phyloP scores from a whole-genome alignment of 2,797 vertebrate species.

The Triplophysa yarkandensis region DNA sequence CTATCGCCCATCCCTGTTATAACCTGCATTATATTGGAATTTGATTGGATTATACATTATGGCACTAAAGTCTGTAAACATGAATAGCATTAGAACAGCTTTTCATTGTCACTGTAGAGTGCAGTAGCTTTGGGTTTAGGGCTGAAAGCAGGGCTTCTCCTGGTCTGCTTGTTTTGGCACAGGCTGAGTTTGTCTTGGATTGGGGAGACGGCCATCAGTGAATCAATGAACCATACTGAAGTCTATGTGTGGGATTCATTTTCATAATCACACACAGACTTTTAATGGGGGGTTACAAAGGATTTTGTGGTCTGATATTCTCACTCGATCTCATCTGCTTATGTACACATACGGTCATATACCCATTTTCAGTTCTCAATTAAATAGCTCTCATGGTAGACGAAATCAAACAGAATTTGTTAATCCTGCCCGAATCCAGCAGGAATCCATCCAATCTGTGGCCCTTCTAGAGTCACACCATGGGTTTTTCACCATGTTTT shows the following conservation, averaged over 20 bases:
- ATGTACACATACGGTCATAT: constrained; percentile 12
- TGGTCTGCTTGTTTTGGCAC: constrained; percentile 56
- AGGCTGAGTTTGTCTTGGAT: constrained; percentile 52
- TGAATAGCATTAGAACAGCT: constrained; percentile 21
- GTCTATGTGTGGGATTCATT: constrained; percentile 44
- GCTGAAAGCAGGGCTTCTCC: constrained; percentile 31
- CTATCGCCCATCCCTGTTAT: too few species aligned
- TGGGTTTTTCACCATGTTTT: neutral
- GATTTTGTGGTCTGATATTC: constrained; percentile 9
- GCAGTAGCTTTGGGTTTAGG: constrained; percentile 17
- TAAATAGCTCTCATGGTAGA: constrained; percentile 42
- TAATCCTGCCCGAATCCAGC: constrained; percentile 51
- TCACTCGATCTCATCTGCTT: constrained; percentile 14
- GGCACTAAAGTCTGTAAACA: constrained; percentile 20
- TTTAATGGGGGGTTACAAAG: constrained; percentile 38
- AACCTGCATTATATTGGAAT: too few species aligned
- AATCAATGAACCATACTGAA: constrained; percentile 54
- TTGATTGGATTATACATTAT: constrained; percentile 25
- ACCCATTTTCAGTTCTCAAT: constrained; percentile 21
- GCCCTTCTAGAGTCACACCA: constrained; percentile 40
- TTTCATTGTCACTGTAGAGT: constrained; percentile 9
- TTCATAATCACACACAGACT: constrained; percentile 45
- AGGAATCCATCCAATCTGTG: constrained; percentile 35
- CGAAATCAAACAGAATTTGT: constrained; percentile 34
- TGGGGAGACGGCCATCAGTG: constrained; percentile 44